A percentile compares a stretch with the other conserved stretches of the same genome.
These are phyloP conservation scores for Lordiphosa collinella DNA, from an alignment of 1,140 invertebrate genomes.

Conservation along the genomic window DNA sequence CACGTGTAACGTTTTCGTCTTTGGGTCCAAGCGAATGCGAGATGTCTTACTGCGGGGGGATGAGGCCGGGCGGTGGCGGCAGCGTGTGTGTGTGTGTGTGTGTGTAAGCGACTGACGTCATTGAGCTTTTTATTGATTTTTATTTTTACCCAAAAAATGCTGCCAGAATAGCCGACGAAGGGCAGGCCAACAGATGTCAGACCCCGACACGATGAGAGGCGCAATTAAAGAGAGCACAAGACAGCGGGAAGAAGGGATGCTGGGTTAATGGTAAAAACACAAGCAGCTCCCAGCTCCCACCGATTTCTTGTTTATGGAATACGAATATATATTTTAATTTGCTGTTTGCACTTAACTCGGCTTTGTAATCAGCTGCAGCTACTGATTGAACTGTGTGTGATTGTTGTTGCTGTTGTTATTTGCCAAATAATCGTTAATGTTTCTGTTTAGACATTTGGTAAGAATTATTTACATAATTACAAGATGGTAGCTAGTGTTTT, in stretches of 20 bases:
- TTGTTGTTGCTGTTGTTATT: constrained; percentile 24
- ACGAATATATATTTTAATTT: constrained; percentile 30
- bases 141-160: constrained; percentile 49
- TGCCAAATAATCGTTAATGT: constrained; percentile 27
- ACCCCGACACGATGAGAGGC: constrained; percentile 4
- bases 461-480: background rate
- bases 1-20: constrained; percentile 48
- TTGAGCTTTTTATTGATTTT: constrained; percentile 79
- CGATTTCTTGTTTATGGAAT: background rate
- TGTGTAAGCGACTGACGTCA: constrained; percentile 63
- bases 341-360: constrained; percentile 16
- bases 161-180: constrained; percentile 33
- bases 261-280: background rate
- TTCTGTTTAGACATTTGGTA: constrained; percentile 6
- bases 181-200: constrained; percentile 45
- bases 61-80: constrained; percentile 11
- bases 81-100: constrained; percentile 21
- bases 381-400: constrained; percentile 27
- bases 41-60: constrained; percentile 14
- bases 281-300: background rate
- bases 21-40: constrained; percentile 12
- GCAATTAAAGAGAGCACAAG: constrained; percentile 17
- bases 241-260: background rate
- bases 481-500: too few species aligned
- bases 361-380: constrained; percentile 16